Evolutionary conservation across 2,113 vertebrate species (phyloP).

Genomic region (Cyprinodon tularosa): DNA sequence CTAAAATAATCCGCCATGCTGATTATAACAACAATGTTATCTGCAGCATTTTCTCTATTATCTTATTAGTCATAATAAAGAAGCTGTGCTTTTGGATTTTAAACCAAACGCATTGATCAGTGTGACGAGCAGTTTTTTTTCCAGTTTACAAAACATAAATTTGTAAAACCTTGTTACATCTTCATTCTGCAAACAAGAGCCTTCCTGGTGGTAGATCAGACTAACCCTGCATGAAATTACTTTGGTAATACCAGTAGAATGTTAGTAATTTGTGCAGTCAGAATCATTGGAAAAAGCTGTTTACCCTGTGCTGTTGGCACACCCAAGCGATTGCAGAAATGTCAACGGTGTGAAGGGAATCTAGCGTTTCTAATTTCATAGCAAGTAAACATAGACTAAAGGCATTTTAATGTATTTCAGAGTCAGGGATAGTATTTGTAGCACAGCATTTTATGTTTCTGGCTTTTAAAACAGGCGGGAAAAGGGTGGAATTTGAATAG

Average conservation of each 20-base stretch:
- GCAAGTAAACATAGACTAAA: not conserved
- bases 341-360: not conserved
- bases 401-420: not conserved
- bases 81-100: too few relatives aligned
- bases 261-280: conserved; percentile 8
- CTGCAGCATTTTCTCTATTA: not conserved
- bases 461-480: not conserved
- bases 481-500: not conserved
- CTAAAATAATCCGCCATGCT: not conserved
- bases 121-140: not conserved
- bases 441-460: not conserved
- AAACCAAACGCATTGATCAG: too few relatives aligned
- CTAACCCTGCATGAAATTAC: not conserved
- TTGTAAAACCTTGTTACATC: not conserved
- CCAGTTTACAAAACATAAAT: not conserved
- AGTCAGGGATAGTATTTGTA: not conserved
- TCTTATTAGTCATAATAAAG: too few relatives aligned
- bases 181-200: not conserved
- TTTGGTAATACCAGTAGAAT: conserved; percentile 15
- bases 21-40: not conserved
- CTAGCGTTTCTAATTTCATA: conserved; percentile 20
- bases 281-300: not conserved
- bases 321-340: not conserved
- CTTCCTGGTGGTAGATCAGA: not conserved
- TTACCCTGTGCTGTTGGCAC: not conserved